These are phyloP conservation scores for Glaucidium brasilianum DNA, from an alignment of 2,113 vertebrate genomes.

Conservation along the genomic window DNA sequence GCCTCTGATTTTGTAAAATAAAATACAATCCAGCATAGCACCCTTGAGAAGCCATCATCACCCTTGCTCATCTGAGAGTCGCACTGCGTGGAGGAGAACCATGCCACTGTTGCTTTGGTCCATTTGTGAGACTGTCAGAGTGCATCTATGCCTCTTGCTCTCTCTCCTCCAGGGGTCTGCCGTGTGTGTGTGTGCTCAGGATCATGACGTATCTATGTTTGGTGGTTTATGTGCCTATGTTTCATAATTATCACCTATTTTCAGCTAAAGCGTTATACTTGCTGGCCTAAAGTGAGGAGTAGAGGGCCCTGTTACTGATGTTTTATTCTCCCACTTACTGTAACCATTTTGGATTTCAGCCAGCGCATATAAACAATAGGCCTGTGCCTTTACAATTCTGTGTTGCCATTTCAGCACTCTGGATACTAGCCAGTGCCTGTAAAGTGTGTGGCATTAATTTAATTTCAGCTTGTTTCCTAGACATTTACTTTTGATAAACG, in stretches of 20 bases:
- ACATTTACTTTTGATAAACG: constrained; percentile 46
- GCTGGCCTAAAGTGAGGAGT: not conserved
- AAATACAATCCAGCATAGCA: not conserved
- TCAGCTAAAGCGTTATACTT: not conserved
- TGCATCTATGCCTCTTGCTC: not conserved
- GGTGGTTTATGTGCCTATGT: not conserved
- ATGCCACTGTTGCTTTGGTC: not conserved
- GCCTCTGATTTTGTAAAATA: not conserved
- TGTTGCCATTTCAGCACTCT: constrained; percentile 51
- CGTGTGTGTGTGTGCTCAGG: not conserved
- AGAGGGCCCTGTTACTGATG: constrained; percentile 23
- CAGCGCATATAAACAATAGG: constrained; percentile 48
- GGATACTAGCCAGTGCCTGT: constrained; percentile 43
- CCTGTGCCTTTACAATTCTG: constrained; percentile 49
- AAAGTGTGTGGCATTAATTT: constrained; percentile 56
- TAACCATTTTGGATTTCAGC: constrained; percentile 46
- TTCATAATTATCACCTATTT: not conserved
- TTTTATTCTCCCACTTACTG: constrained; percentile 62
- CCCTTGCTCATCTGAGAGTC: not conserved
- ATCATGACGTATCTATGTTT: not conserved
- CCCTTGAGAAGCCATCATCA: not conserved
- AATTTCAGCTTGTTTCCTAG: constrained; percentile 56
- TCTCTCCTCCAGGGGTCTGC: not conserved
- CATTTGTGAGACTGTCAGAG: not conserved
- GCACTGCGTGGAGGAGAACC: not conserved